Evolutionary conservation across 1,140 invertebrate species (phyloP), one percentile per base, ranked within the genome.

Genomic region (Andrena cerasifolii): DNA sequence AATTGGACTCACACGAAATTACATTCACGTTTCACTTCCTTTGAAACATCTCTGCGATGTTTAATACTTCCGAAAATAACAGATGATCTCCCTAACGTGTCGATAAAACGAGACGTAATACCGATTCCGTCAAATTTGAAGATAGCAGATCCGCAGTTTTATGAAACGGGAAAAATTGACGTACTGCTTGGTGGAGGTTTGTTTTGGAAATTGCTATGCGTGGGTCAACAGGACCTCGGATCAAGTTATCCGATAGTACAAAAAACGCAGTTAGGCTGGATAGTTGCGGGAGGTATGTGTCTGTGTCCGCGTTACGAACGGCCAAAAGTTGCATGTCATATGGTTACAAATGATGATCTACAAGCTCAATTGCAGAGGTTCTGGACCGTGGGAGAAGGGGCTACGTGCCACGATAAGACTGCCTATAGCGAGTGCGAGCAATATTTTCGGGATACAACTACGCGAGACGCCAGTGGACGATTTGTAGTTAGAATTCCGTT

Each of bases 201-300:
- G 1, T 77, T 77, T n/a, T 77, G 43, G 28, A 28, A 62, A 1
- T 12, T 70, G 0, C 0, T 62, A 3, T 18, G 56, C 7, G 21
- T 5, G 3, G 33, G n/a, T 0, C 56, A 70, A 62, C 47, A 28
- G 1, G 10, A 2, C 0, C 2, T 7, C 2, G 3, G 49, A 2
- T 8, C 36, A 14, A 2, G 16, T 1, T 0, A 0, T 10, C 0
- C 24, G 1, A 43, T 10, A 0, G 36, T 3, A 14, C 47, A 77
- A 14, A 63, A 62, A 16, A 77, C 65, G 0, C 2, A 47, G 0
- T 0, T 79, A 0, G 70, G 53, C 0, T 73, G 68, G 70, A 45
- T 73, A 5, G 12, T 79, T 0, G 26, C 68, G 16, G 70, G 61
- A 3, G 1, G 36, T 10, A 40, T 40, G 36, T 40, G 36, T 40